These are phyloP conservation scores for Artemia sinica DNA, from an alignment of 2,888 invertebrate genomes.

Conservation along the genomic window DNA sequence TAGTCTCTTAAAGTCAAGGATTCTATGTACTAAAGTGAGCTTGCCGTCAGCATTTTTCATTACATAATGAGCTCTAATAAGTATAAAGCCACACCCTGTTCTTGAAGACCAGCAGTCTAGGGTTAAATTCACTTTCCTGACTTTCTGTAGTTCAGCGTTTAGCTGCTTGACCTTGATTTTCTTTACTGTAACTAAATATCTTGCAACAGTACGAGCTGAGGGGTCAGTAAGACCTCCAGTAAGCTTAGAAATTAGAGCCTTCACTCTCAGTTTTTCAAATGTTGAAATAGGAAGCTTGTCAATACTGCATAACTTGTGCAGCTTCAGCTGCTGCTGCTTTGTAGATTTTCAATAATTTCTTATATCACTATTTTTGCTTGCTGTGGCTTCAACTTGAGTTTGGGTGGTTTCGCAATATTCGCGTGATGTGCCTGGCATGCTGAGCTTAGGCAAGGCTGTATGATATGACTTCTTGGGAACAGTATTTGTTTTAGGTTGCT, in stretches of 20 bases:
- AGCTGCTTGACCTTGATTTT: background rate
- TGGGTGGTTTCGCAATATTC: background rate
- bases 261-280: background rate
- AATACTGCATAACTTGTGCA: background rate
- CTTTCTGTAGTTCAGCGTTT: background rate
- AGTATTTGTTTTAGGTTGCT: background rate
- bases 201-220: conserved; percentile 1
- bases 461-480: background rate
- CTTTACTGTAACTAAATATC: background rate
- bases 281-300: background rate
- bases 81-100: background rate
- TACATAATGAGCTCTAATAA: background rate
- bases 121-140: background rate
- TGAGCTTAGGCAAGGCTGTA: background rate
- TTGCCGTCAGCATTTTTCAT: background rate
- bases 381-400: background rate
- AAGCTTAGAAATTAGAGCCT: conserved; percentile 8
- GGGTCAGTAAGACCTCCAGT: conserved; percentile 2
- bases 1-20: background rate
- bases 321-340: too few relatives aligned
- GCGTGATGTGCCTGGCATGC: conserved; percentile 1
- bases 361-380: background rate
- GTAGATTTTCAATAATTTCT: conserved; percentile 5
- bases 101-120: background rate
- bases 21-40: background rate